Evolutionary conservation across 2,888 invertebrate genomes (phyloP), one percentile per base, ranked within the genome.

Genomic region (Cheilosia impressa): DNA sequence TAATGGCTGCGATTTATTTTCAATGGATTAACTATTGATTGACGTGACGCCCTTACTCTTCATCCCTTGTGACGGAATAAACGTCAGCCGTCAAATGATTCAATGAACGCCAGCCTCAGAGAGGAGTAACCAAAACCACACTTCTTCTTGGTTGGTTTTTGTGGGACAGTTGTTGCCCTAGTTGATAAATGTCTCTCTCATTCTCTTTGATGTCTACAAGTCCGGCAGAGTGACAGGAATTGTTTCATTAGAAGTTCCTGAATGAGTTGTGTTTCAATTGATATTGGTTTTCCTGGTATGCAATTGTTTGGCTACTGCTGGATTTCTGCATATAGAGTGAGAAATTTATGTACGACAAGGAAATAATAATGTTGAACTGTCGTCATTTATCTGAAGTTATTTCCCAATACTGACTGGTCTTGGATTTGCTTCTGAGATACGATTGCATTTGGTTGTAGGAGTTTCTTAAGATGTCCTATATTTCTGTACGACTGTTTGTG

Each of bases 131-230:
- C 34, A 27, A 50, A 52, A 53, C 53, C 55, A 27, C 68, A 55
- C n/a, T 55, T n/a, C n/a, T 41, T 15, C n/a, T 41, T 15, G 55
- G 55, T 55, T 31, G 7, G 41, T 55, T 68, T 68, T 53, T 68
- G 43, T 55, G 68, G 53, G 43, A 55, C 4, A 10, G 52, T 24
- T n/a, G 24, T 52, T 65, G 52, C n/a, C 38, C 13, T 13, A 13
- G 24, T 34, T 50, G 34, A 19, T 2, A 50, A 63, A 47, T 31
- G 19, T 65, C 31, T 65, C 4, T 60, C 19, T 45, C n/a, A 17
- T 17, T 31, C 9, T 31, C 31, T 47, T 9, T 4, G 45, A 4
- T 4, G 13, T 34, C 4, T n/a, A 24, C 34, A 22, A 38, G 52
- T 41, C 15, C 22, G 24, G 13, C 4, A 13, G 27, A 41, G 6